Evolutionary conservation across 2,888 invertebrate species (phyloP).

Genomic region (Dugesia japonica): DNA sequence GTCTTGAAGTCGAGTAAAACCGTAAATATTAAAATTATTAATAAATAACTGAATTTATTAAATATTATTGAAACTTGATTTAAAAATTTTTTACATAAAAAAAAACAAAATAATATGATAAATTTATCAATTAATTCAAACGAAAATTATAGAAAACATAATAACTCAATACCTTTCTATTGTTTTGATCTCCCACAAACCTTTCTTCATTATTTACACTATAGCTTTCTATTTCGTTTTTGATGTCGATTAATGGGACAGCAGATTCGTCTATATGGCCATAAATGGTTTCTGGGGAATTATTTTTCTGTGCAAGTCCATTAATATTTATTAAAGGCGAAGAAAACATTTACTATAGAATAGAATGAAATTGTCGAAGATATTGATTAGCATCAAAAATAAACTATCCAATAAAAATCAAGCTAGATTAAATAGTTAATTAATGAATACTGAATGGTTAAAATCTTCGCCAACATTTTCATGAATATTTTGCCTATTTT

Average conservation of each 20-base stretch:
- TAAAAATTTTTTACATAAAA: no score
- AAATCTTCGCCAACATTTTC: no score
- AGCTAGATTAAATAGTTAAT: not conserved
- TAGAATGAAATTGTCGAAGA: not conserved
- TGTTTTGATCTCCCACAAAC: not conserved
- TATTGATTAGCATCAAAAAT: not conserved
- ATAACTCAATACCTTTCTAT: conserved; percentile 11
- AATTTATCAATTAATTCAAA: no score
- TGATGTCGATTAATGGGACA: not conserved
- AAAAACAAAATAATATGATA: no score
- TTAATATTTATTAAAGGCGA: conserved; percentile 20
- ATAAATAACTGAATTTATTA: no score
- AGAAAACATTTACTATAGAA: conserved; percentile 6
- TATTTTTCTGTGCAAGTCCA: not conserved
- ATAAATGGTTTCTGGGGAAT: not conserved
- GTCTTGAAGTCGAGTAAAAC: no score
- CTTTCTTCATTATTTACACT: not conserved
- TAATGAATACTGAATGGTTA: not conserved
- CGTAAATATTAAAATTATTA: no score
- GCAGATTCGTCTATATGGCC: not conserved
- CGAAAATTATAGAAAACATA: no score
- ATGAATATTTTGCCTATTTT: no score
- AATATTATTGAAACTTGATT: no score
- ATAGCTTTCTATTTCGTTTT: not conserved
- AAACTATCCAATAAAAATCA: not conserved